phyloP scores from a whole-genome alignment of 2,797 vertebrate genomes.

The Urocyon cinereoargenteus region DNA sequence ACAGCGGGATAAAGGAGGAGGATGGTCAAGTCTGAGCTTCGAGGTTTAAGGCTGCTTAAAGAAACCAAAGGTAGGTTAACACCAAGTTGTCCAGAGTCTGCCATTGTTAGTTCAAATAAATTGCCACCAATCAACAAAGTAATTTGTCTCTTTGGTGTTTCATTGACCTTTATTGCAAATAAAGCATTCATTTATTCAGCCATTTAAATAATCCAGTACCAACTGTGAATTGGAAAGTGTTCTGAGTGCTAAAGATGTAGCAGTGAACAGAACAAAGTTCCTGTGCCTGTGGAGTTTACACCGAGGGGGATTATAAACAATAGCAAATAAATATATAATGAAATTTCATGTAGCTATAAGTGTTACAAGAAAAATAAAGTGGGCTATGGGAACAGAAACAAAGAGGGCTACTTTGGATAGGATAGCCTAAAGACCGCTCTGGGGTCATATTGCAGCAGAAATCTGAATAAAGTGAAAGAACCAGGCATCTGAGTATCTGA shows the following conservation, averaged over 20 bases:
- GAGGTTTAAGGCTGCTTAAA: not conserved
- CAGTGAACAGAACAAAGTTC: not conserved
- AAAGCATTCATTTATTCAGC: not conserved
- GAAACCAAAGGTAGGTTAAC: conserved; percentile 26
- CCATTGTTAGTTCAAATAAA: conserved; percentile 34
- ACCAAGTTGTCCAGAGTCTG: not conserved
- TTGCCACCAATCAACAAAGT: conserved; percentile 17
- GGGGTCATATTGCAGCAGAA: not conserved
- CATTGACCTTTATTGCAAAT: not conserved
- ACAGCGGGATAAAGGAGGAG: conserved; percentile 44
- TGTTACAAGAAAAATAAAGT: not conserved
- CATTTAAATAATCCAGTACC: conserved; percentile 11
- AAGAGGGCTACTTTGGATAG: not conserved
- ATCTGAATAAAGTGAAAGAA: not conserved
- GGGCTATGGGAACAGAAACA: not conserved
- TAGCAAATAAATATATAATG: not conserved
- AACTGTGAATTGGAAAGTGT: not conserved
- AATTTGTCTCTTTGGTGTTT: not conserved
- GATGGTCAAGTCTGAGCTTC: not conserved
- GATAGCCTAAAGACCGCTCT: not conserved
- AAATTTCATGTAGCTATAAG: not conserved
- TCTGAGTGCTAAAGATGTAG: not conserved
- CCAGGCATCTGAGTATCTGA: not conserved
- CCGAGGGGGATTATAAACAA: not conserved
- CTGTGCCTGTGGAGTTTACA: not conserved